Evolutionary conservation across 2,113 vertebrate species (phyloP), one percentile per base, ranked within the genome.

Genomic region (Phalacrocorax carbo): DNA sequence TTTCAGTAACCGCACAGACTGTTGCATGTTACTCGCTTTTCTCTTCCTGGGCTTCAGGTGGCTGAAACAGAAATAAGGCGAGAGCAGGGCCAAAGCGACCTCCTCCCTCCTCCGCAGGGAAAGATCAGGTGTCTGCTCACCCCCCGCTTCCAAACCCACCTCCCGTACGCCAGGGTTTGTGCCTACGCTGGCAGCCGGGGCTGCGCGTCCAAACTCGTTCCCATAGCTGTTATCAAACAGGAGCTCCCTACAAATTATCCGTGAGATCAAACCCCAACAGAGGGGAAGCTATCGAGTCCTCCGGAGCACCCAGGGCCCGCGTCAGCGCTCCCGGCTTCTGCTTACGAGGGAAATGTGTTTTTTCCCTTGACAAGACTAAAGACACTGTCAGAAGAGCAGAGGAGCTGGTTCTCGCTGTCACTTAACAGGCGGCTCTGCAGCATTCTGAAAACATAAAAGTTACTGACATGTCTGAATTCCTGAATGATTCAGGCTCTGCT

Each of bases 281-380:
- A 49, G 30, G 44, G 34, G 46, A n/a, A 68, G n/a, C 36, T 5
- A 12, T 6, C 2, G 2, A 34, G 48, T 23, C n/a, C 52, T n/a
- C 15, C 7, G 2, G 51, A 36, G 20, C 18, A n/a, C 27, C 11
- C 3, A 22, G 27, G 18, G 48, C 26, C 16, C 8, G 2, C 2
- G 8, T 14, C 57, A 27, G 17, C 40, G 2, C 23, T 13, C 42
- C 6, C 1, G 1, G 11, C n/a, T 34, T 80, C 48, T 26, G 32
- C 26, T 36, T 13, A 32, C 0, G 1, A 27, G n/a, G 34, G 15
- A 42, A 83, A 69, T 1, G 9, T 3, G 36, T 26, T 32, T 58
- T 38, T 10, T 57, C 30, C 10, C 58, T 65, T 16, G 9, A 13
- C 13, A 62, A 62, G 23, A 11, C 52, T 27, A 15, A 19, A 55